Conservation (phyloP, 2,113 vertebrate species). For the Suncus etruscus region DNA sequence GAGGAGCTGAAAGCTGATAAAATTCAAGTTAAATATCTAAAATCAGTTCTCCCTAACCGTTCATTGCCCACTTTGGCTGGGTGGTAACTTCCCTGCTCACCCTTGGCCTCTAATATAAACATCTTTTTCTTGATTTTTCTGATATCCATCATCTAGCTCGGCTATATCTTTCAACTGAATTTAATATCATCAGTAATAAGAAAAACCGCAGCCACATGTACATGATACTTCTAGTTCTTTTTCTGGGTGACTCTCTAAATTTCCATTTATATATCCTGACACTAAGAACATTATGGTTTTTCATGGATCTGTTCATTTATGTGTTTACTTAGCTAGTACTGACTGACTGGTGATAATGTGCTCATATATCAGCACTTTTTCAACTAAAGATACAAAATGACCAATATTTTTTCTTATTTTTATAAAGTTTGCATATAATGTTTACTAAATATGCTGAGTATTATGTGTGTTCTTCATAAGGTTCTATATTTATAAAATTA, state of each 20-base stretch:
- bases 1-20: not conserved
- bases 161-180: constrained; percentile 4
- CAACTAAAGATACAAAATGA: not conserved
- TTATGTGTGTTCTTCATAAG: not conserved
- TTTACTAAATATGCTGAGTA: constrained; percentile 23
- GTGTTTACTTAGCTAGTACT: not conserved
- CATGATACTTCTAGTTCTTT: not conserved
- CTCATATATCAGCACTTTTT: not conserved
- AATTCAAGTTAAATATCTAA: not conserved
- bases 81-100: not conserved
- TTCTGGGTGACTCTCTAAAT: not conserved
- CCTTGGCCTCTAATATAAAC: not conserved
- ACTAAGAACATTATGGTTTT: not conserved
- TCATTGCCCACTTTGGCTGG: not conserved
- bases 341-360: not conserved
- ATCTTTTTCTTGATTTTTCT: not conserved
- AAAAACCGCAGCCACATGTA: not conserved
- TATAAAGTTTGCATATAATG: not conserved
- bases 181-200: not conserved
- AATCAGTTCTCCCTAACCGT: not conserved
- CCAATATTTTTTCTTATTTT: not conserved
- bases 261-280: not conserved
- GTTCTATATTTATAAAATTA: not conserved
- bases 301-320: not conserved
- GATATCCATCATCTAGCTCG: not conserved